Evolutionary conservation across 2,888 invertebrate genomes (phyloP), one percentile per base, ranked within the genome.

Genomic region (Xiphydria camelus): DNA sequence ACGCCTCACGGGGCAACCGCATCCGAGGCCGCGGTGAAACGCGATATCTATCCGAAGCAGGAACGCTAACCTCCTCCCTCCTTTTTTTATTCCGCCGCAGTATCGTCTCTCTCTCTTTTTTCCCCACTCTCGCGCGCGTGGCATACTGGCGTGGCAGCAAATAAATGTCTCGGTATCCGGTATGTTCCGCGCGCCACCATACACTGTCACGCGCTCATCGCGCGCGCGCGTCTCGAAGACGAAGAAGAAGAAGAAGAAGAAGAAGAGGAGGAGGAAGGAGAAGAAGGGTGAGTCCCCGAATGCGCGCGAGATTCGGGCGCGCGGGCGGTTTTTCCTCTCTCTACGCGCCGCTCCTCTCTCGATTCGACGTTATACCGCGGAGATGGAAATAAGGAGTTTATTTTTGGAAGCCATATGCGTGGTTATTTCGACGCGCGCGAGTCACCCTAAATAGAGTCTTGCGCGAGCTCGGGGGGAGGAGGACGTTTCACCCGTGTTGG

Each of bases 381-480:
- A 59, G 64, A 70, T 66, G 70, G 62, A 63, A 72, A 71, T 72
- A 69, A 71, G 71, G 59, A 65, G 72, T 72, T 74, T 74, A 74
- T 74, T 74, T 74, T 72, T 55, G 71, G 67, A 67, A 55, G 64
- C 70, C 73, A 74, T 72, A 74, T 74, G 74, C 64, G 72, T 63
- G 61, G 69, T 71, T 73, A 73, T 73, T 73, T 73, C 73, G 67
- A 72, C 62, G 59, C 57, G 53, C 62, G 26, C 45, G 47, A 56
- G 57, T 56, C 64, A 65, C 64, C 59, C 64, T 64, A 67, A 67
- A 65, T 67, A 66, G 61, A 59, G 61, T 57, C 50, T 41, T 55
- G 48, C 12, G 12, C n/a, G n/a, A n/a, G n/a, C 14, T 29, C 29
- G 29, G 29, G 29, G n/a, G n/a, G n/a, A n/a, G n/a, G 29, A 29